A percentile compares a stretch with the other conserved stretches of the same genome.
Conservation (phyloP, 2,113 vertebrate genomes). For the Phylloscopus trochilus region DNA sequence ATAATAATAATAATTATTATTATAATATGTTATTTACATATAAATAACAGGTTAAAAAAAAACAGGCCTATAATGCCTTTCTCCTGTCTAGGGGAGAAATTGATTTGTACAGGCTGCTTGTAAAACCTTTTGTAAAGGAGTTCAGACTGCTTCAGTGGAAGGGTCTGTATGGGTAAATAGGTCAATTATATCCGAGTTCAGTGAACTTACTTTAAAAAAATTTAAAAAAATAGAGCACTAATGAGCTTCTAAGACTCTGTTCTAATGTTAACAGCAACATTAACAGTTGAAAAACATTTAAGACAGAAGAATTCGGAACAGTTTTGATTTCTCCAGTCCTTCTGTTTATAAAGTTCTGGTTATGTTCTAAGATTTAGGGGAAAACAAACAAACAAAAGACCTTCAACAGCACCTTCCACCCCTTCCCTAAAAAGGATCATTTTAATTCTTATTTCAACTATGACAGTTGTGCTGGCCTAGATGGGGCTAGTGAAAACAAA, state of each 20-base stretch:
- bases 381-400: not conserved
- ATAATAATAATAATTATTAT: too few species aligned
- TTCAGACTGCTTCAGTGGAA: not conserved
- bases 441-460: not conserved
- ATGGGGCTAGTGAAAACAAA: not conserved
- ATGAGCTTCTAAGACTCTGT: not conserved
- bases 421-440: not conserved
- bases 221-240: not conserved
- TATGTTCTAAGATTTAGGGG: not conserved
- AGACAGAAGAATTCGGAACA: not conserved
- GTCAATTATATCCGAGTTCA: not conserved
- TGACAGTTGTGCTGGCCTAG: accelerated
- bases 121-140: not conserved
- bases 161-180: not conserved
- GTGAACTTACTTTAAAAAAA: not conserved
- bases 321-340: not conserved
- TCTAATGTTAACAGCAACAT: not conserved
- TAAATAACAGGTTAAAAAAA: not conserved
- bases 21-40: not conserved
- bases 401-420: accelerated
- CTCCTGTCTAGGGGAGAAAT: not conserved
- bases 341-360: not conserved
- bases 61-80: not conserved
- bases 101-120: not conserved
- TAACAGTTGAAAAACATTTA: not conserved